Conservation (phyloP, 2,797 vertebrate species). For the Diplodus sargus region DNA sequence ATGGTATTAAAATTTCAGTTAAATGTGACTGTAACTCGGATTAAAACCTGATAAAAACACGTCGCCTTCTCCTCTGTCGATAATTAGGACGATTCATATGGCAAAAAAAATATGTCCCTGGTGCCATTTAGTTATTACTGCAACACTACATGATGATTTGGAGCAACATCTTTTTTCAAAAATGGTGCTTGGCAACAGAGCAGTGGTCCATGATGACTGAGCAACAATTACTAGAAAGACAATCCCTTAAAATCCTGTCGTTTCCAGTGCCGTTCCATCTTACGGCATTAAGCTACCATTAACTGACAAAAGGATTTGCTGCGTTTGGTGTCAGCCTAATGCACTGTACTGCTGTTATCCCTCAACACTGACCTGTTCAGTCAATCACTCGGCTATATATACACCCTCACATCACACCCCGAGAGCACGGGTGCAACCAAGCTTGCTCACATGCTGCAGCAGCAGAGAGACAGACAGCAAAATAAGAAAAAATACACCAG, state of each 20-base stretch:
- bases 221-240: conserved; percentile 75
- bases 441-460: conserved; percentile 18
- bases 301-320: conserved; percentile 77
- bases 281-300: conserved; percentile 76
- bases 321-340: conserved; percentile 69
- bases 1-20: not conserved
- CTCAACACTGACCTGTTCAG: conserved; percentile 55
- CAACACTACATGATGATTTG: conserved; percentile 17
- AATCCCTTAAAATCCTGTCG: conserved; percentile 73
- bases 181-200: conserved; percentile 51
- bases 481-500: conserved; percentile 19
- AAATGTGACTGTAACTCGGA: not conserved
- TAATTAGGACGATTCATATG: not conserved
- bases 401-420: conserved; percentile 39
- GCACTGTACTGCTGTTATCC: conserved; percentile 57
- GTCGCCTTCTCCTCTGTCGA: not conserved
- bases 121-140: conserved; percentile 24
- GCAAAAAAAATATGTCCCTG: conserved; percentile 11
- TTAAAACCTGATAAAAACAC: not conserved
- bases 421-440: conserved; percentile 20
- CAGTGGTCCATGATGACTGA: conserved; percentile 45
- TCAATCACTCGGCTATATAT: conserved; percentile 59
- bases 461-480: conserved; percentile 22
- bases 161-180: conserved; percentile 40
- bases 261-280: conserved; percentile 64